Conservation (phyloP, 2,797 vertebrate species). For the Nothura maculosa region DNA sequence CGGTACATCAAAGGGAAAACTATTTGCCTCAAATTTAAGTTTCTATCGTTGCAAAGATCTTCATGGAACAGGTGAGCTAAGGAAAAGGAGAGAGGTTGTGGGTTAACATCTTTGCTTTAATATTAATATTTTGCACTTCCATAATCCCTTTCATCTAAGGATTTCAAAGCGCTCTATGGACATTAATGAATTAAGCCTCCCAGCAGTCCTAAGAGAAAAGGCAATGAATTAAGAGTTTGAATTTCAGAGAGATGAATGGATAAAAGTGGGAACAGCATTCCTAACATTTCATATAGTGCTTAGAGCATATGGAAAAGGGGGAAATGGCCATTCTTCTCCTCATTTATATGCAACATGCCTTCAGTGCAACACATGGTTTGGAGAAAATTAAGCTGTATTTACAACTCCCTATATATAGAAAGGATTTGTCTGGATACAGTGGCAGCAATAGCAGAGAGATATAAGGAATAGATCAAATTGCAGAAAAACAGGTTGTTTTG, state of each 20-base stretch:
- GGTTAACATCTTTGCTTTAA: conserved; percentile 43
- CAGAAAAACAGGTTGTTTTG: background rate
- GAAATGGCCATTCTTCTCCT: background rate
- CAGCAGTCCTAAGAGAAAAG: conserved; percentile 29
- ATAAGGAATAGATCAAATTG: background rate
- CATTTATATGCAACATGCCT: background rate
- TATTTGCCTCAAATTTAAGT: background rate
- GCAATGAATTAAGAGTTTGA: conserved; percentile 47
- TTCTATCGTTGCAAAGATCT: background rate
- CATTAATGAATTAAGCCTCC: conserved; percentile 62
- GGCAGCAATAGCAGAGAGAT: background rate
- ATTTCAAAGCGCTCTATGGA: conserved; percentile 56
- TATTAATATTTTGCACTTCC: conserved; percentile 38
- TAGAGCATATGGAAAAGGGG: conserved; percentile 4
- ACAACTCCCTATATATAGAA: background rate
- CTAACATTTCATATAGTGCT: conserved; percentile 1
- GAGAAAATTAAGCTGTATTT: background rate
- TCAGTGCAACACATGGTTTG: background rate
- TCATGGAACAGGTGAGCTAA: conserved; percentile 28
- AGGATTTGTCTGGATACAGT: background rate
- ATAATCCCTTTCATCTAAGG: conserved; percentile 58
- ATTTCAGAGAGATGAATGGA: conserved; percentile 35
- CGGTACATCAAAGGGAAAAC: background rate
- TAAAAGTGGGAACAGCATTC: background rate
- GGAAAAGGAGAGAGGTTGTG: background rate